Base-by-base conservation (phyloP, 2,888 invertebrate genomes). In the Stictocephala bisonia region DNA sequence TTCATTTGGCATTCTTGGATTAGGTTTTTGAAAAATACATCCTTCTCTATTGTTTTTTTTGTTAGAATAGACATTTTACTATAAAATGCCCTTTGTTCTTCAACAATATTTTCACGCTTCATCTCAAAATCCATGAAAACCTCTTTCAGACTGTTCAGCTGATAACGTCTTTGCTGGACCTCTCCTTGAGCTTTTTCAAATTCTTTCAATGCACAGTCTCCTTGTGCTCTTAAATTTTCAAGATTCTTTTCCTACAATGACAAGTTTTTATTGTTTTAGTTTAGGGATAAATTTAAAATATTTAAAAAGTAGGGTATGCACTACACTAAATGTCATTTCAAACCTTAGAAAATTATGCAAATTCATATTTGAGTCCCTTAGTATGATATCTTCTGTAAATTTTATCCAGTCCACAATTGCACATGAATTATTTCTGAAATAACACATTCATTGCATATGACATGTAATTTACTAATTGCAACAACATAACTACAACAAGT, bases 51-150 rank as follows among this genome's bases (percentile, higher is more conserved):
- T 2, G 70, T 58, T 44, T 26, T 41, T 41, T 58, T 71, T 11
- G 29, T 26, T 15, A 71, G 48, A 11, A 29, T 18, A 6, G 29
- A 41, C 48, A 71, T 71, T 58, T 71, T 71, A 9, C 29, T 58
- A 27, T 71, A 71, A 13, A 71, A 71, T n/a, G 56, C 70, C 29
- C 58, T 41, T 58, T 71, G 70, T 22, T 71, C 70, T 29, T 53
- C 22, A 26, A 71, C 70, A 7, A 71, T 58, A 29, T 24, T 27
- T 13, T 71, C 70, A 13, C 70, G 70, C n/a, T 71, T 71, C 29
- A 29, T 71, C 27, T 71, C 70, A 71, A 71, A 71, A 26, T 71
- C 70, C 7, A 58, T 20, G 20, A 71, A 71, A 1, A 71, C 58
- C 7, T 44, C 41, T 58, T 71, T 71, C 29, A 71, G 20, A 15